These are phyloP conservation scores for Meloidogyne hapla DNA, from an alignment of 1,140 invertebrate species.

Conservation along the genomic window DNA sequence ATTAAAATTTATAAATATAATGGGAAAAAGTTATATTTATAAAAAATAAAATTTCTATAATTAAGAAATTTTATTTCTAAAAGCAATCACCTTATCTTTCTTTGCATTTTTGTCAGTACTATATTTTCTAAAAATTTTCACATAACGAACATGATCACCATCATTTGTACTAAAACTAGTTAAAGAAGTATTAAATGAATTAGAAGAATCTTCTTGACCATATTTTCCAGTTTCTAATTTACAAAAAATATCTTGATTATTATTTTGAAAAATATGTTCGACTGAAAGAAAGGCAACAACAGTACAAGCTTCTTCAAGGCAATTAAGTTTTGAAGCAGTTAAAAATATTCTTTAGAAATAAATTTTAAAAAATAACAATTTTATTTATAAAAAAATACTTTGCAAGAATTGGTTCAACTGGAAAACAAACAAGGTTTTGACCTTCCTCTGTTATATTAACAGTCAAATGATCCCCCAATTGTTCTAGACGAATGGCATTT, in stretches of 20 bases:
- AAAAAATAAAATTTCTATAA: too few species aligned
- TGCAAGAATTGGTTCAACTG: conserved; percentile 75
- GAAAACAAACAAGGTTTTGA: conserved; percentile 82
- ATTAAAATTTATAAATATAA: too few species aligned
- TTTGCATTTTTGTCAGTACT: conserved; percentile 62
- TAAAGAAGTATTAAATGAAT: conserved; percentile 19
- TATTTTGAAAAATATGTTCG: conserved; percentile 71
- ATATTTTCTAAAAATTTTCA: conserved; percentile 79
- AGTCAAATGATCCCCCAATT: conserved; percentile 26
- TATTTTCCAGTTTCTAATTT: conserved; percentile 63
- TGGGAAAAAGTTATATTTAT: too few species aligned
- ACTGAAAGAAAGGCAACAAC: conserved; percentile 74
- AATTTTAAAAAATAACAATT: conserved; percentile 18
- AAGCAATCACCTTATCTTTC: conserved; percentile 70
- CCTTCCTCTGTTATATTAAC: conserved; percentile 75
- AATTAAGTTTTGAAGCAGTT: conserved; percentile 51
- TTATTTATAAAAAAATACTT: conserved; percentile 30
- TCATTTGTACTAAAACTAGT: conserved; percentile 79
- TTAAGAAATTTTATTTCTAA: conserved; percentile 1
- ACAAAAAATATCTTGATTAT: conserved; percentile 58
- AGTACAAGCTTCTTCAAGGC: conserved; percentile 76
- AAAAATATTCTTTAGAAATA: conserved; percentile 47
- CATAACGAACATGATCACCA: conserved; percentile 86
- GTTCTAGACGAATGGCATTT: conserved; percentile 12
- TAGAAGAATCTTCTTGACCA: conserved; percentile 68